Base-by-base conservation (phyloP, 2,113 vertebrate genomes). In the Anhinga rufa region DNA sequence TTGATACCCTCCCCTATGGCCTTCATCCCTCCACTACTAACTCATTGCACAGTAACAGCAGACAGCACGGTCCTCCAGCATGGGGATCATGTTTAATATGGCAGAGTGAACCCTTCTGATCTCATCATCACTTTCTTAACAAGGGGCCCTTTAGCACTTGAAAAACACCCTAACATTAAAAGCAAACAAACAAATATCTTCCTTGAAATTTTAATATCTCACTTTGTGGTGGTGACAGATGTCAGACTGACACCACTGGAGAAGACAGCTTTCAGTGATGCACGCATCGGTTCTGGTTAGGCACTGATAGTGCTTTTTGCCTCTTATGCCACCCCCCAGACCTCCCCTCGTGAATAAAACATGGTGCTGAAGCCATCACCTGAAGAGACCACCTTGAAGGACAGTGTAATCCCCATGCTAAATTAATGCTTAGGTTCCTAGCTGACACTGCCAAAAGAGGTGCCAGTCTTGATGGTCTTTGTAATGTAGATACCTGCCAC, bases 401-500 rank as follows among this genome's bases (percentile, higher is more conserved):
- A 87, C 65, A 94, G 88, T 79, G 85, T 82, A 92, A 95, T 82
- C 80, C 68, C 52, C 60, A n/a, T 44, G 71, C 87, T 93, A 97
- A 95, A 95, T 96, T 92, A 95, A 82, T 82, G 64, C 68, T 85
- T 74, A 46, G 34, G 89, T 92, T 96, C 86, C 21, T 36, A 94
- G 66, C 93, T 68, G 91, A 82, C 94, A 65, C 86, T 84, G 90
- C 95, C 96, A 97, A 96, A 51, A 94, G 64, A 86, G 82, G 95
- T 96, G 95, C 91, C 93, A 92, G 83, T 86, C 84, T 36, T 86
- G 81, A 97, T 94, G 90, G 92, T 92, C 96, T 95, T 96, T 78
- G 91, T 82, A 96, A 83, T 32, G 80, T 46, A 93, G 96, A 95
- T 93, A 95, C 88, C 94, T 92, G 83, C 97, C 97, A 97, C 97